Conservation (phyloP, 1,140 invertebrate species). For the Gryon sp. region DNA sequence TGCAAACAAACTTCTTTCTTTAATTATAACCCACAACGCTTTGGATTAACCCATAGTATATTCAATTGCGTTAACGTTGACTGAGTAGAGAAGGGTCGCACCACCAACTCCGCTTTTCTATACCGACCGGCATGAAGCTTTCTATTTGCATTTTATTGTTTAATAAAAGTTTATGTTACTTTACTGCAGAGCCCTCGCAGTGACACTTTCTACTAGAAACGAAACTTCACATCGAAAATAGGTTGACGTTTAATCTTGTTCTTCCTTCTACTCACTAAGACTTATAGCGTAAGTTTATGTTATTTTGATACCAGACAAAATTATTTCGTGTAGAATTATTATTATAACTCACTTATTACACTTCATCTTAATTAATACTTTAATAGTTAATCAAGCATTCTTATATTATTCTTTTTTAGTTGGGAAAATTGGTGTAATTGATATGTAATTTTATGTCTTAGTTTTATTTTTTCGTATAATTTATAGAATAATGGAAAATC, state of each 20-base stretch:
- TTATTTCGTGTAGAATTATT: conserved; percentile 18
- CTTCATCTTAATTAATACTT: too few relatives aligned
- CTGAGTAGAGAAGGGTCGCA: conserved; percentile 38
- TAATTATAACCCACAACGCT: conserved; percentile 38
- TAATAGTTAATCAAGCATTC: too few relatives aligned
- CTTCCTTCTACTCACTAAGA: conserved; percentile 24
- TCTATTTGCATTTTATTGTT: conserved; percentile 76
- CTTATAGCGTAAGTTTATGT: conserved; percentile 11
- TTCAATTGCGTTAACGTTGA: conserved; percentile 39
- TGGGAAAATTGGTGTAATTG: too few relatives aligned
- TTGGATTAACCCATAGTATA: conserved; percentile 32
- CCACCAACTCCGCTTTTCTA: conserved; percentile 47
- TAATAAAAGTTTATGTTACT: conserved; percentile 74
- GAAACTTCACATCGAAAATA: conserved; percentile 51
- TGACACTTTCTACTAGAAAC: conserved; percentile 35
- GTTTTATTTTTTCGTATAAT: too few relatives aligned
- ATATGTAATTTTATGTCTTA: too few relatives aligned
- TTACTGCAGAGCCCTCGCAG: conserved; percentile 29
- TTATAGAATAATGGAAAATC: too few relatives aligned
- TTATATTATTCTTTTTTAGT: too few relatives aligned
- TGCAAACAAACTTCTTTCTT: conserved; percentile 53
- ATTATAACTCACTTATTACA: too few relatives aligned
- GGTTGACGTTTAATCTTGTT: conserved; percentile 50
- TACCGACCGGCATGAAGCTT: conserved; percentile 61
- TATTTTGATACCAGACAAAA: conserved; percentile 29